A percentile compares a stretch with the other conserved stretches of the same genome.
phyloP scores from a whole-genome alignment of 2,888 invertebrate species.

The Harpagoxenus sublaevis region DNA sequence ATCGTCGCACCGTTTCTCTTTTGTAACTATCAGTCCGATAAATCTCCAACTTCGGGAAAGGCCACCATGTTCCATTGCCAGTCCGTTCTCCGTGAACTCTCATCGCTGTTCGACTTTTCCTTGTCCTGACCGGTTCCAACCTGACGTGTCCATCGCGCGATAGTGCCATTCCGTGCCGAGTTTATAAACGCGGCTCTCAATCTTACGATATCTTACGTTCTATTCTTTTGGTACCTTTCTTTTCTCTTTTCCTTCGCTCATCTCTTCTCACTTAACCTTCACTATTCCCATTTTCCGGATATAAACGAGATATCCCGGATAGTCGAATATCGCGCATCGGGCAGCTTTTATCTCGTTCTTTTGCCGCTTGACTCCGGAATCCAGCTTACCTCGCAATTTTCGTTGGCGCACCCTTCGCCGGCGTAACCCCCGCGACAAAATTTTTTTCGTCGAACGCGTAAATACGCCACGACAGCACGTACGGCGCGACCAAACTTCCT shows the following conservation, averaged over 20 bases:
- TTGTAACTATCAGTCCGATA: slow-evolving; percentile 56
- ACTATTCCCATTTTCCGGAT: slow-evolving; percentile 1
- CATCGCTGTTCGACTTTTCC: slow-evolving; percentile 37
- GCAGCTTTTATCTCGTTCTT: slow-evolving; percentile 19
- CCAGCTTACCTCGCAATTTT: slow-evolving; percentile 44
- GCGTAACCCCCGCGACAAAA: slow-evolving; percentile 22
- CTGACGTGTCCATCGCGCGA: slow-evolving; percentile 29
- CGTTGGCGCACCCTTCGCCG: neutral
- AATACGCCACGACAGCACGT: slow-evolving; percentile 46
- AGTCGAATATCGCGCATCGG: slow-evolving; percentile 36
- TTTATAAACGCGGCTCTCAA: slow-evolving; percentile 15
- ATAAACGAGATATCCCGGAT: neutral
- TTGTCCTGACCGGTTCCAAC: neutral
- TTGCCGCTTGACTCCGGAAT: neutral
- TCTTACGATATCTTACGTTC: neutral
- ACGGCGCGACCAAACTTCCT: slow-evolving; percentile 13
- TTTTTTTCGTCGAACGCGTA: slow-evolving; percentile 33
- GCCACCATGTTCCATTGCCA: slow-evolving; percentile 38
- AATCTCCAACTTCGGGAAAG: slow-evolving; percentile 41
- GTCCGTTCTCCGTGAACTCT: slow-evolving; percentile 25
- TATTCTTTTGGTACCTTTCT: neutral
- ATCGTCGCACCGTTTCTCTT: slow-evolving; percentile 44
- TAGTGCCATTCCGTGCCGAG: slow-evolving; percentile 19
- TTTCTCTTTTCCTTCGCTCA: neutral
- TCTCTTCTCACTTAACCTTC: neutral